Base-by-base conservation (phyloP, 2,797 vertebrate species). In the Atherinosoma microstoma region DNA sequence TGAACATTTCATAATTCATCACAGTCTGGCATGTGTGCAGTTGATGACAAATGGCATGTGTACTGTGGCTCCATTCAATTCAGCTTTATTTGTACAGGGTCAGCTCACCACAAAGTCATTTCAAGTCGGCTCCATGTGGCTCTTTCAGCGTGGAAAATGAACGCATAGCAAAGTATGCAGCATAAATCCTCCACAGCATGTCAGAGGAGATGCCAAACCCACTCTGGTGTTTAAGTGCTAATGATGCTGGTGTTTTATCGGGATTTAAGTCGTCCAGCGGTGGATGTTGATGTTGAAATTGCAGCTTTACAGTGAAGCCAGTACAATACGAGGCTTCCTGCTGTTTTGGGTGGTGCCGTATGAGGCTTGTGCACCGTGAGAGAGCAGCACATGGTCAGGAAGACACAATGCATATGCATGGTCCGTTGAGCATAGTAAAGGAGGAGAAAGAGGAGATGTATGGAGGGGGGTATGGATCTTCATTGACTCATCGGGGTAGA, bases 331-430 rank as follows among this genome's bases (percentile, higher is more conserved):
- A 67, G 64, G 59, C 58, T 76, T 20, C 38, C 69, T 4, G 11
- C 65, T 80, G 82, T 80, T 86, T 84, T 82, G 88, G 87, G 88
- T 87, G 88, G 75, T 81, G 89, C 78, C 32, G 12, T 47, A 32
- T 1, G 18, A 75, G 64, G 60, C 73, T 76, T 70, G 64, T 77
- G 75, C 62, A 66, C 69, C 54, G 47, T 71, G 69, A 64, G 82
- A 86, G 75, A 76, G 76, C 42, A 79, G 85, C 87, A 87, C 87
- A 84, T 92, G 87, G 83, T 90, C 75, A 76, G 72, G 38, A 67
- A 75, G 70, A 84, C 75, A 84, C 85, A 84, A 89, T 90, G 75
- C 82, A 78, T 67, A 80, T 75, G 73, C 78, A 85, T 75, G 83
- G 83, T 84, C 70, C 68, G 83, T 40, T 24, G 63, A 78, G 67